phyloP scores from a whole-genome alignment of 2,113 vertebrate species.

The Nothobranchius furzeri region DNA sequence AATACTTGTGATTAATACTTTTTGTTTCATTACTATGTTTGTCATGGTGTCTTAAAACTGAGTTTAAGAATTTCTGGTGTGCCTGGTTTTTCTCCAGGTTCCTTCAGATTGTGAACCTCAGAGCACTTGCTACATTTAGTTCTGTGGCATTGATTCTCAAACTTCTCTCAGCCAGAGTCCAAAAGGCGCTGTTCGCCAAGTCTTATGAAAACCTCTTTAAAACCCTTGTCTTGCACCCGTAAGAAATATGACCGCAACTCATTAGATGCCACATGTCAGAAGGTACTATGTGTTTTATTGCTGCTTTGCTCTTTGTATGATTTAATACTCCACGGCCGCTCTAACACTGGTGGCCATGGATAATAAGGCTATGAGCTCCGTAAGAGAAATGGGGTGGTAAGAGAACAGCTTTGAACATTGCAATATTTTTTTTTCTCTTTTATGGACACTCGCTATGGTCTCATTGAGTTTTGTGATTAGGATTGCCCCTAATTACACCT shows the following conservation, averaged over 20 bases:
- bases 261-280: slow-evolving; percentile 33
- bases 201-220: slow-evolving; percentile 53
- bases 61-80: slow-evolving; percentile 41
- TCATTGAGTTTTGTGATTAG: slow-evolving; percentile 58
- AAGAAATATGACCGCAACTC: slow-evolving; percentile 32
- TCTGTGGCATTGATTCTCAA: slow-evolving; percentile 35
- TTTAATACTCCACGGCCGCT: slow-evolving; percentile 34
- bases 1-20: neutral
- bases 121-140: slow-evolving; percentile 43
- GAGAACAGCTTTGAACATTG: slow-evolving; percentile 37
- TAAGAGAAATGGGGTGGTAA: slow-evolving; percentile 44
- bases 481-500: slow-evolving; percentile 66
- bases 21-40: slow-evolving; percentile 3
- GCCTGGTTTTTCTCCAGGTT: slow-evolving; percentile 51
- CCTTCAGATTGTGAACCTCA: slow-evolving; percentile 56
- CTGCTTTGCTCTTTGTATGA: slow-evolving; percentile 41
- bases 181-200: slow-evolving; percentile 39
- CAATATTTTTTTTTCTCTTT: slow-evolving; percentile 9
- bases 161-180: slow-evolving; percentile 35
- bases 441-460: slow-evolving; percentile 52
- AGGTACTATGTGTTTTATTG: slow-evolving; percentile 35
- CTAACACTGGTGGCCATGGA: slow-evolving; percentile 54
- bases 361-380: slow-evolving; percentile 41
- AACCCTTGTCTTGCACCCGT: slow-evolving; percentile 32
- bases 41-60: slow-evolving; percentile 49